A percentile compares a stretch with the other conserved stretches of the same genome.
phyloP scores from a whole-genome alignment of 2,888 invertebrate genomes.

The Stegana nigrithorax region DNA sequence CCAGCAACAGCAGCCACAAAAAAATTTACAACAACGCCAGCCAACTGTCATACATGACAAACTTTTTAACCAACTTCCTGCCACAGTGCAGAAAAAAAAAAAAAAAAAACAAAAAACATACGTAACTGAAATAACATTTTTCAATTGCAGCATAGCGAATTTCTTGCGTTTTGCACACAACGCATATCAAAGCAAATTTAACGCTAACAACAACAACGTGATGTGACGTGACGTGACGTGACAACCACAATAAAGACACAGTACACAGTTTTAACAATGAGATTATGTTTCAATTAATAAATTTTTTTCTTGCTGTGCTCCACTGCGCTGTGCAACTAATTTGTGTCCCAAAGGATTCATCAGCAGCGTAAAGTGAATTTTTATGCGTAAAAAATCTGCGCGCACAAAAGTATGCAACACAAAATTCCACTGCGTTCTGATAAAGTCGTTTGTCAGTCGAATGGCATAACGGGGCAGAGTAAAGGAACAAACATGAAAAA shows the following conservation, averaged over 20 bases:
- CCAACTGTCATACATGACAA: neutral
- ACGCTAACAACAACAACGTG: neutral
- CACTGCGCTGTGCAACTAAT: slow-evolving; percentile 47
- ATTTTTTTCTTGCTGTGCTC: slow-evolving; percentile 42
- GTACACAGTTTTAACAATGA: neutral
- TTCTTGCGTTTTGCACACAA: no score
- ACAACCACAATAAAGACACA: no score
- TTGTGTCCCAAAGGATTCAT: slow-evolving; percentile 31
- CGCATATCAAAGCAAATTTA: no score
- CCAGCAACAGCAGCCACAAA: neutral
- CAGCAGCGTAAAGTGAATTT: slow-evolving; percentile 1
- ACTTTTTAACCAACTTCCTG: no score
- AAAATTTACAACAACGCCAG: neutral
- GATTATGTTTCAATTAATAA: slow-evolving; percentile 56
- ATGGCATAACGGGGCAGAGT: neutral
- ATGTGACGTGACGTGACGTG: no score
- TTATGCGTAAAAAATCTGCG: slow-evolving; percentile 17
- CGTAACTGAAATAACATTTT: no score
- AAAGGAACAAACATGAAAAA: neutral
- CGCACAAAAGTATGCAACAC: slow-evolving; percentile 13
- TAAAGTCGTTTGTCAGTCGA: slow-evolving; percentile 8
- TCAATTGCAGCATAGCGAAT: no score
- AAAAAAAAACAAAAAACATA: no score
- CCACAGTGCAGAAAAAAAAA: no score
- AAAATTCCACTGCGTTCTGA: slow-evolving; percentile 18